Evolutionary conservation across 2,113 vertebrate species (phyloP).

Genomic region (Colius striatus): DNA sequence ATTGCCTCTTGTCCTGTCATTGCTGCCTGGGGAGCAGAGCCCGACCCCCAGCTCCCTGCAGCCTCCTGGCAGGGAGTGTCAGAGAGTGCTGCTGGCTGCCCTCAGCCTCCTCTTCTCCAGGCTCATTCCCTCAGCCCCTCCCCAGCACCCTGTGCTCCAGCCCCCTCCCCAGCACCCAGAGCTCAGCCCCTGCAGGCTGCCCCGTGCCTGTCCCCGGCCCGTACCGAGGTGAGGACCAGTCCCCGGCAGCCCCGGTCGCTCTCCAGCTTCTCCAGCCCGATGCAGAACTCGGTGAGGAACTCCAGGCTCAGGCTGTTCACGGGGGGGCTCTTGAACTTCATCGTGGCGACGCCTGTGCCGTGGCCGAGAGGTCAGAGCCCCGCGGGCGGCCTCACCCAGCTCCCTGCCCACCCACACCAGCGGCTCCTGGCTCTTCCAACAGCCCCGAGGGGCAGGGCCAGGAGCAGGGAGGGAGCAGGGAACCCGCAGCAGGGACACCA

Average conservation of each 20-base stretch:
- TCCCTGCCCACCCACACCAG: fast-evolving
- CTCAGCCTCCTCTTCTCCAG: no score
- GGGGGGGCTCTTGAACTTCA: conserved; percentile 87
- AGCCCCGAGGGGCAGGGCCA: neutral
- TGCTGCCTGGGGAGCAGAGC: no score
- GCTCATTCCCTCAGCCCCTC: no score
- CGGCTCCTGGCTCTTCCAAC: neutral
- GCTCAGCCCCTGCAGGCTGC: no score
- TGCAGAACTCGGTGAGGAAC: conserved; percentile 88
- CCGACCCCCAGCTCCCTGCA: no score
- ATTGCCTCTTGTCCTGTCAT: no score
- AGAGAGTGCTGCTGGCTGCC: no score
- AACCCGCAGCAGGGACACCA: neutral
- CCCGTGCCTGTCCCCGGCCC: no score
- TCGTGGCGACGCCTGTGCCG: conserved; percentile 81
- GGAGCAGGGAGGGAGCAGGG: neutral
- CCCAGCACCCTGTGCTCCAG: no score
- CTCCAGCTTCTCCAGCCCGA: conserved; percentile 91
- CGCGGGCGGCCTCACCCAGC: neutral
- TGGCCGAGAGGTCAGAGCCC: neutral
- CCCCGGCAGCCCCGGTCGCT: conserved; percentile 87
- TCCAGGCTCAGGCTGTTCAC: conserved; percentile 93
- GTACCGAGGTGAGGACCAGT: conserved; percentile 89
- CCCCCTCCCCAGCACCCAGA: no score
- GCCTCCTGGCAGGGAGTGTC: no score